Base-by-base conservation (phyloP, 2,113 vertebrate genomes). In the Hydrolagus affinis region DNA sequence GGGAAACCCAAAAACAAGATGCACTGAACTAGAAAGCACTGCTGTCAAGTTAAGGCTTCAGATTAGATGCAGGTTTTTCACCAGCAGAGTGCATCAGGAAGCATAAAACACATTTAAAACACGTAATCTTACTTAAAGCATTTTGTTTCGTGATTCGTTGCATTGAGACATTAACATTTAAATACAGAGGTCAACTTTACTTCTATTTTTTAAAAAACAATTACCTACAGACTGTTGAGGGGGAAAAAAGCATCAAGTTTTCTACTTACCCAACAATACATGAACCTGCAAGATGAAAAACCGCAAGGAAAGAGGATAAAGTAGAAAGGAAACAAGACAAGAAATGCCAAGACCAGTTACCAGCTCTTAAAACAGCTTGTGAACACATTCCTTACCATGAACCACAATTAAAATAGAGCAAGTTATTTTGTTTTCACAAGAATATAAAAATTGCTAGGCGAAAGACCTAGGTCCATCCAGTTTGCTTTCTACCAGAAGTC, bases 181-280 rank as follows among this genome's bases (percentile, higher is more conserved):
- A 83, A 83, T 30, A 3, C 15, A 66, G 7, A 11, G 19, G 25
- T 66, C 15, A 28, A 83, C 15, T 64, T 62, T 6, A 44, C 44
- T 44, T 44, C 1, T 44, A 44, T 44, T n/a, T 15, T 78, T 60
- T 23, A 19, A n/a, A 44, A 44, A 44, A 44, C n/a, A 62, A 83
- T 28, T 23, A 80, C 44, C 44, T 44, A 44, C 74, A 14, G n/a
- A 11, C 32, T 28, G 30, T 4, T 28, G 59, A 57, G 57, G 76
- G n/a, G 6, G 6, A 60, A 78, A 78, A 11, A 83, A 6, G 11
- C 1, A 32, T 17, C 78, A 66, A 44, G 14, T 83, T 15, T 21
- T 68, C 66, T 83, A 83, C 78, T 83, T 83, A 83, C 78, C 78
- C 28, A 83, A 64, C 7, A 30, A 32, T 75, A 75, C 57, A 8